A percentile compares a stretch with the other conserved stretches of the same genome.
phyloP scores from a whole-genome alignment of 2,888 invertebrate species.

The Ophion ellenae region DNA sequence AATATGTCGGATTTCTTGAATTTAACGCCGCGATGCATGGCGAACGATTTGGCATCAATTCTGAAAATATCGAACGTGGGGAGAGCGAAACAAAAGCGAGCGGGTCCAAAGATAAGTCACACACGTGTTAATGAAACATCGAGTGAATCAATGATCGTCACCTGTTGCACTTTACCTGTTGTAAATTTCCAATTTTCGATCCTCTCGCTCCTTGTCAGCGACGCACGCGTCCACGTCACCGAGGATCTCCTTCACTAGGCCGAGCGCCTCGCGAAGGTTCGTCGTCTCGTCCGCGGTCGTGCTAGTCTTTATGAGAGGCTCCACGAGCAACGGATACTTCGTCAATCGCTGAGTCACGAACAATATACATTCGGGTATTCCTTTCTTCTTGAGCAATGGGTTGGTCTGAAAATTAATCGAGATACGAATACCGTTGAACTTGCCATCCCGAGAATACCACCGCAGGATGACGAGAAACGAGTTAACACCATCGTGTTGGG shows the following conservation, averaged over 20 bases:
- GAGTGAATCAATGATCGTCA: conserved; percentile 43
- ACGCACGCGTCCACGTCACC: conserved; percentile 97
- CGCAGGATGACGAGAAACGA: background rate
- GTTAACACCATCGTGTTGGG: too few relatives aligned
- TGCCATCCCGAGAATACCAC: background rate
- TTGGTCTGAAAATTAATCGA: conserved; percentile 85
- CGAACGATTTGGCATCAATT: conserved; percentile 96
- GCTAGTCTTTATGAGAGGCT: conserved; percentile 95
- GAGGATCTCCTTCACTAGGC: conserved; percentile 94
- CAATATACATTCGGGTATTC: conserved; percentile 97
- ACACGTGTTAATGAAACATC: background rate
- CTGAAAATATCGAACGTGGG: conserved; percentile 79
- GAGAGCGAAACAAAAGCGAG: background rate
- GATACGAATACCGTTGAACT: conserved; percentile 19
- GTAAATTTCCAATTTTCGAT: conserved; percentile 95
- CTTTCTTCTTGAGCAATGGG: conserved; percentile 95
- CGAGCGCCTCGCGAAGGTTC: conserved; percentile 90
- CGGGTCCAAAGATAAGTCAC: background rate
- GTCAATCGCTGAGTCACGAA: conserved; percentile 98
- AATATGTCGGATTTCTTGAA: conserved; percentile 97
- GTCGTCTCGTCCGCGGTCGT: conserved; percentile 93
- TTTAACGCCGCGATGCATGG: conserved; percentile 92
- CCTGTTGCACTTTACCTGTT: conserved; percentile 84
- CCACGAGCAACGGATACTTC: conserved; percentile 96
- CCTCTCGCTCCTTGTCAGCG: conserved; percentile 95